Percentiles rank a stretch among this genome's conserved stretches.
These are phyloP conservation scores for Andrena bucephala DNA, from an alignment of 2,888 invertebrate genomes.

Conservation along the genomic window DNA sequence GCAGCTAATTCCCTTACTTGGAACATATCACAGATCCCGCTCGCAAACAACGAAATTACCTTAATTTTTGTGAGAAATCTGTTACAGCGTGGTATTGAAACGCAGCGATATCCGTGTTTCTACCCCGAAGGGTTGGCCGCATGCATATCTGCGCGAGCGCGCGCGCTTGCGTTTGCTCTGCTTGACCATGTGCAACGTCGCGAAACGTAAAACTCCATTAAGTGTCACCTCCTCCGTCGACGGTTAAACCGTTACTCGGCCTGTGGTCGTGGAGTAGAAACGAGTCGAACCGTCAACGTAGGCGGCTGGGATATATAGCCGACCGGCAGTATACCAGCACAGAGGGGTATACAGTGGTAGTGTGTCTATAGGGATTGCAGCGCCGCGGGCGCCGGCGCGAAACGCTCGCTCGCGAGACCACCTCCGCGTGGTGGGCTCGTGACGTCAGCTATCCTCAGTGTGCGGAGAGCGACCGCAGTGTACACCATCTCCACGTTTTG, in stretches of 20 bases:
- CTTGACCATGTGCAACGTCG: conserved; percentile 69
- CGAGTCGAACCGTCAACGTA: conserved; percentile 59
- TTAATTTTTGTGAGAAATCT: neutral
- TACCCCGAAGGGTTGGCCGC: neutral
- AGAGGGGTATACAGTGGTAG: conserved; percentile 58
- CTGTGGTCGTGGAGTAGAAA: conserved; percentile 60
- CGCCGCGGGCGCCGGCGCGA: conserved; percentile 82
- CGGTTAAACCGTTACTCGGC: conserved; percentile 71
- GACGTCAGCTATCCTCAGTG: conserved; percentile 84
- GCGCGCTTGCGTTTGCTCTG: conserved; percentile 28
- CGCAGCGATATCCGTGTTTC: neutral
- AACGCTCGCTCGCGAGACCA: conserved; percentile 80
- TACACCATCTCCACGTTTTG: conserved; percentile 81
- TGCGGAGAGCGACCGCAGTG: conserved; percentile 84
- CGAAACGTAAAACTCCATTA: conserved; percentile 75
- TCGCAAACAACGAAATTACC: neutral
- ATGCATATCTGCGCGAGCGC: conserved; percentile 2
- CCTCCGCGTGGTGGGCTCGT: conserved; percentile 84
- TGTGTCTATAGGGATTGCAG: conserved; percentile 74
- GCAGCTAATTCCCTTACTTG: neutral
- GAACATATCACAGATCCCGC: neutral
- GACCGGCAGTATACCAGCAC: conserved; percentile 65
- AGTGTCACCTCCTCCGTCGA: conserved; percentile 71
- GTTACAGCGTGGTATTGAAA: neutral
- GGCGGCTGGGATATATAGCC: conserved; percentile 53